phyloP scores from a whole-genome alignment of 1,140 invertebrate genomes.

The Ditylenchus dipsaci region DNA sequence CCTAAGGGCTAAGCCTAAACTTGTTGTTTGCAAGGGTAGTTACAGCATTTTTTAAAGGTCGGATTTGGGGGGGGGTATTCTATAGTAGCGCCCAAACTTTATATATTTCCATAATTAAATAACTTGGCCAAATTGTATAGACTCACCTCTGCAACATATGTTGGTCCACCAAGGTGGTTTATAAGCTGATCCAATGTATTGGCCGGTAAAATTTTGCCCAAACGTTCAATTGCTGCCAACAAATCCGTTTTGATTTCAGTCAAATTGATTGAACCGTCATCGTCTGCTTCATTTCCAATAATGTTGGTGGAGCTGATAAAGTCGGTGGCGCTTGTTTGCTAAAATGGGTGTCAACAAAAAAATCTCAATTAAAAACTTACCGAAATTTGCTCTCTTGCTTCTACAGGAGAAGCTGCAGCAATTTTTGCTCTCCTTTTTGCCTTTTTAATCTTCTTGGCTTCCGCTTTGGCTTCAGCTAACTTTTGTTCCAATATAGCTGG shows the following conservation, averaged over 20 bases:
- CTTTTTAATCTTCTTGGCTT: slow-evolving; percentile 52
- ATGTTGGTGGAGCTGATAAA: slow-evolving; percentile 61
- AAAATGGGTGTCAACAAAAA: background rate
- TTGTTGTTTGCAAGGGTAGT: too few relatives aligned
- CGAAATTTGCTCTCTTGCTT: background rate
- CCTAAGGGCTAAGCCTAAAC: too few relatives aligned
- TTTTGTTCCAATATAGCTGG: slow-evolving; percentile 65
- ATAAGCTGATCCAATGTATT: slow-evolving; percentile 97
- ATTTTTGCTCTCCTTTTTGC: slow-evolving; percentile 49
- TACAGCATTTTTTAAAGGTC: too few relatives aligned
- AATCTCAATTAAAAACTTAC: background rate
- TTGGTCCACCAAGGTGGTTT: slow-evolving; percentile 91
- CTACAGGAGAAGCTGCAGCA: background rate
- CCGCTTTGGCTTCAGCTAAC: slow-evolving; percentile 61
- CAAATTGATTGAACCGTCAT: slow-evolving; percentile 29
- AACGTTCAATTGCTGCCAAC: slow-evolving; percentile 74
- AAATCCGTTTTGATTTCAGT: slow-evolving; percentile 73
- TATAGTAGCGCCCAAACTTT: too few relatives aligned
- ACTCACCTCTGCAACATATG: slow-evolving; percentile 86
- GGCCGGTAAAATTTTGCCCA: slow-evolving; percentile 84
- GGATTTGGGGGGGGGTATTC: too few relatives aligned
- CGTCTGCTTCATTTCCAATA: slow-evolving; percentile 68
- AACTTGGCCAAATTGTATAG: slow-evolving; percentile 1
- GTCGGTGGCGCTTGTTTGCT: slow-evolving; percentile 59
- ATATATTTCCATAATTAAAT: too few relatives aligned